Percentiles rank a stretch among this genome's conserved stretches.
These are phyloP conservation scores for Piezodorus guildinii DNA, from an alignment of 1,140 invertebrate genomes.

Conservation along the genomic window DNA sequence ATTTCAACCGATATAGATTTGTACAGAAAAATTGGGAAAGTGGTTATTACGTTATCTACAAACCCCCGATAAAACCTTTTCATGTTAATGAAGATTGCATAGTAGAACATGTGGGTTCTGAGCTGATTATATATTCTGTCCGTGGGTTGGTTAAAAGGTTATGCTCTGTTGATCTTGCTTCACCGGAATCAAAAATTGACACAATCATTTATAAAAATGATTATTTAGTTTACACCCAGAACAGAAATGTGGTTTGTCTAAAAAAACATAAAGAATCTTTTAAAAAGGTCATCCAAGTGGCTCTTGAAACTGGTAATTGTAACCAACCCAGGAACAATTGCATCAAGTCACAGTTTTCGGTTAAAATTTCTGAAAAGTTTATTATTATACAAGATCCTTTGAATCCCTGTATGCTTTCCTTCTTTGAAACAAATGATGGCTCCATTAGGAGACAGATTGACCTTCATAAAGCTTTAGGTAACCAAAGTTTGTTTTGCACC, in stretches of 20 bases:
- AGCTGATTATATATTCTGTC: not conserved
- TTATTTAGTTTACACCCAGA: not conserved
- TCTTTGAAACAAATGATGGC: not conserved
- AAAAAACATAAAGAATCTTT: not conserved
- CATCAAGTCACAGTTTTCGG: not conserved
- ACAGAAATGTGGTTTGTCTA: not conserved
- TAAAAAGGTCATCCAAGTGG: not conserved
- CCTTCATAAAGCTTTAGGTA: slow-evolving; percentile 7
- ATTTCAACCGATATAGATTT: not conserved
- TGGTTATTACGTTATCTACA: not conserved
- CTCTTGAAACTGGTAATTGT: not conserved
- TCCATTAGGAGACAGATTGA: not conserved
- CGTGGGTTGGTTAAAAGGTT: not conserved
- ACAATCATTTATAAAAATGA: not conserved
- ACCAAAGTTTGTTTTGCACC: not conserved
- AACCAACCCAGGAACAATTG: not conserved
- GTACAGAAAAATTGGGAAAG: not conserved
- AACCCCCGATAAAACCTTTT: not conserved
- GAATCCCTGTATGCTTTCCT: not conserved
- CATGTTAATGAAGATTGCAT: not conserved
- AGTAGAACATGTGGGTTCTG: not conserved
- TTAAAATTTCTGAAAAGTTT: not conserved
- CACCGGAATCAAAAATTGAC: not conserved
- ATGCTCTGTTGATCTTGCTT: not conserved
- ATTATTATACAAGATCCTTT: not conserved